Base-by-base conservation (phyloP, 53 echinoderm and acorn worm genomes). In the Glandiceps talaboti region DNA sequence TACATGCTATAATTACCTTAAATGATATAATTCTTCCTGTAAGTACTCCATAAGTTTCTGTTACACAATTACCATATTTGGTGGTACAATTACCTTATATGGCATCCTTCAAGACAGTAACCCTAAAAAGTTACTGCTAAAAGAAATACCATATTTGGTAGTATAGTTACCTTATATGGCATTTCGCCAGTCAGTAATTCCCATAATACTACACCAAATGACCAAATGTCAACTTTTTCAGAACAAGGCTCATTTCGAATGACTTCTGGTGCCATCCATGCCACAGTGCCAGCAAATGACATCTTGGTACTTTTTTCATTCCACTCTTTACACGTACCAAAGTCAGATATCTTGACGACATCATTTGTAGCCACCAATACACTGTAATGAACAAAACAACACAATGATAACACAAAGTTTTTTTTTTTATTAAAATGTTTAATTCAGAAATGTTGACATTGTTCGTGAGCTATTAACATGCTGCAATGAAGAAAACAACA, bases 231-330 rank as follows among this genome's bases (percentile, higher is more conserved):
- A 1, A 96, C 97, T 33, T 96, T 96, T 85, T 96, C 97, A 0
- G 97, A 96, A 81, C 97, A 96, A 0, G 92, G 92, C 74, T 96
- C 97, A 30, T 96, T 96, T 0, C 97, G 80, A 73, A 96, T 96
- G 33, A 96, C 97, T 82, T 96, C 97, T 0, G 97, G 96, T 1
- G 92, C 97, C 97, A 96, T 96, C 97, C 96, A 96, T 0, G 97
- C 97, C 79, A 96, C 97, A 0, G 97, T 96, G 33, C 97, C 93
- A 1, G 92, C 92, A 84, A 96, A 93, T 27, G 97, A 96, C 92
- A 93, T 96, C 89, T 96, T 96, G 78, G 97, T 96, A 80, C 97
- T 96, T 85, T 96, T 96, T 83, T 96, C 97, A 31, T 96, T 96
- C 90, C 92, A 90, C 75, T 96, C 92, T 0, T 90, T 88, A 33